Conservation (phyloP, 2,113 vertebrate genomes). For the Tychaedon coryphoeus region DNA sequence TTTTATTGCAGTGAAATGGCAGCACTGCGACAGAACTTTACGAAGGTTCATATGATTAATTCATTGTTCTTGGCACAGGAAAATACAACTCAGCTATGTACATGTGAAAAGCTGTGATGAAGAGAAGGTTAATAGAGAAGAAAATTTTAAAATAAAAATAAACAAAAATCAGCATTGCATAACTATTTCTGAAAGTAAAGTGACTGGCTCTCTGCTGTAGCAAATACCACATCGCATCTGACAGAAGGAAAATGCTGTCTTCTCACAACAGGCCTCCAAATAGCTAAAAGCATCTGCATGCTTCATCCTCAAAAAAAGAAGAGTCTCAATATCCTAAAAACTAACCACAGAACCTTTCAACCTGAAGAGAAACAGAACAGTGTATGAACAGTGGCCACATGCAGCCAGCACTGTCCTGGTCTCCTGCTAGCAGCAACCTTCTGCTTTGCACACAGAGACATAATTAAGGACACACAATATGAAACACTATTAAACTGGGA, state of each 20-base stretch:
- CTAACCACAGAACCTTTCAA: background rate
- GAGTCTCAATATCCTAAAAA: background rate
- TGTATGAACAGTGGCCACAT: background rate
- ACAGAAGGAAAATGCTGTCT: background rate
- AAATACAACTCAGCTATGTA: background rate
- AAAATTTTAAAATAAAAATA: background rate
- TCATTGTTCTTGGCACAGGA: background rate
- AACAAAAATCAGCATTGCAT: background rate
- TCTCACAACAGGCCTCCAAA: background rate
- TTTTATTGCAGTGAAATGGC: background rate
- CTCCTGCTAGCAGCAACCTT: background rate
- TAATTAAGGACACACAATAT: background rate
- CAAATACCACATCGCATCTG: background rate
- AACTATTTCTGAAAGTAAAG: background rate
- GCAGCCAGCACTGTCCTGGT: background rate
- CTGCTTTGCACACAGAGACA: background rate
- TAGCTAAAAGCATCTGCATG: background rate
- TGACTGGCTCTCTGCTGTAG: rapidly evolving
- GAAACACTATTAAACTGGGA: background rate
- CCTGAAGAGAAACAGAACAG: background rate
- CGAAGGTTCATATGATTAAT: background rate
- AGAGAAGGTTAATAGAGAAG: background rate
- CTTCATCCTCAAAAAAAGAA: background rate
- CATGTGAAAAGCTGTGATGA: background rate
- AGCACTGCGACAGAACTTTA: background rate